These are phyloP conservation scores for Sebastes hubbsi DNA, from an alignment of 2,797 vertebrate species.

Conservation along the genomic window DNA sequence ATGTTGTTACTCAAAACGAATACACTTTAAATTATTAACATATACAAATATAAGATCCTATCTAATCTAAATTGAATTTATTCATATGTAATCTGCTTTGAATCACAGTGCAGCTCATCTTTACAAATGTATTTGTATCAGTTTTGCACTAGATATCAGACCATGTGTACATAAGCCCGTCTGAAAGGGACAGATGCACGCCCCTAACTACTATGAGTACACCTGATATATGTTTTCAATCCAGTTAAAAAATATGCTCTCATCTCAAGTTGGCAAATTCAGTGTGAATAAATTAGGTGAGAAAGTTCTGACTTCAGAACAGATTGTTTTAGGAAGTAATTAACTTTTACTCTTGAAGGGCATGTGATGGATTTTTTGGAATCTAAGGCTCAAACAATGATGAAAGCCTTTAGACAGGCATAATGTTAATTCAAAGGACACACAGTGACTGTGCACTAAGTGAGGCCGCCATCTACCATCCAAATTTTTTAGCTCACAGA, in stretches of 20 bases:
- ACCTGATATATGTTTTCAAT: neutral
- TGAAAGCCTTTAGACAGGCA: slow-evolving; percentile 32
- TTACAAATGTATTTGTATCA: neutral
- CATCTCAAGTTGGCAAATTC: neutral
- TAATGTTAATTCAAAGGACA: slow-evolving; percentile 39
- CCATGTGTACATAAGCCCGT: too few relatives aligned
- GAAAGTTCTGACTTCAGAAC: slow-evolving; percentile 17
- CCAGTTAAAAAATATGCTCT: neutral
- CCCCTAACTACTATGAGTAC: neutral
- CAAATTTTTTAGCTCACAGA: neutral
- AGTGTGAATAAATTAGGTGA: slow-evolving; percentile 11
- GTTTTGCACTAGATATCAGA: neutral
- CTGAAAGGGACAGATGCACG: neutral
- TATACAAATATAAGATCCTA: neutral
- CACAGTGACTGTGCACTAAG: neutral
- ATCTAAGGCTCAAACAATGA: slow-evolving; percentile 26
- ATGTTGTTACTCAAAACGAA: too few relatives aligned
- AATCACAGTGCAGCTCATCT: neutral
- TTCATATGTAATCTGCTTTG: neutral
- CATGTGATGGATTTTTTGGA: slow-evolving; percentile 23
- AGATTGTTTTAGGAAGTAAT: slow-evolving; percentile 36
- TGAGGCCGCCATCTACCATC: neutral
- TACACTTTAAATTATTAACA: too few relatives aligned
- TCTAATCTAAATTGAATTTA: neutral
- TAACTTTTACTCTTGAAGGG: slow-evolving; percentile 36